Evolutionary conservation across 2,888 invertebrate genomes (phyloP), one percentile per base, ranked within the genome.

Genomic region (Junonia oenone): DNA sequence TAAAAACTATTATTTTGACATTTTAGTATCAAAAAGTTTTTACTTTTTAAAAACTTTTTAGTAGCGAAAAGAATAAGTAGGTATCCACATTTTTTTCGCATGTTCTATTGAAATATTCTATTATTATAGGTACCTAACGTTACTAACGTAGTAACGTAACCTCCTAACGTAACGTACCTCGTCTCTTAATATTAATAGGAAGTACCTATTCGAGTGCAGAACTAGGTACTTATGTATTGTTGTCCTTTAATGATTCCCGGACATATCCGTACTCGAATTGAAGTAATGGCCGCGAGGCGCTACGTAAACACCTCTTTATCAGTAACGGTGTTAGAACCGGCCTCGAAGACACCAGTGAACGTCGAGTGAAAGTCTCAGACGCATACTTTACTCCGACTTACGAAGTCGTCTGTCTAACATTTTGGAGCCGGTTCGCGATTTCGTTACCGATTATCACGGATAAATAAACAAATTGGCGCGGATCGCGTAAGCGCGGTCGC

Each of bases 321-420:
- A 79, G 75, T 80, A 86, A 81, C 84, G 81, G 84, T 83, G 81
- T 73, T 72, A 73, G 76, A 78, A 78, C 81, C 79, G 83, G 82
- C 83, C 81, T 73, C 76, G 68, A 62, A 75, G 78, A 72, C 78
- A 76, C 72, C 73, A 72, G 65, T 75, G 69, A 75, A 72, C 73
- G 77, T 64, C 75, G 67, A 78, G 87, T 88, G 89, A 90, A 89
- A 90, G 89, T 87, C 76, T 69, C 84, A 89, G 86, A 87, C 84
- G 83, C 76, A 78, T 73, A 75, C 69, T 67, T 68, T 71, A 72
- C 75, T 68, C 75, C 80, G 73, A 77, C 73, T 72, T 68, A 78
- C 68, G 67, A 78, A 76, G 78, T 78, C 86, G 88, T 69, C 63
- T 62, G 68, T 63, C 64, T 67, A 65, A 58, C 63, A 66, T 61